Evolutionary conservation across 2,888 invertebrate species (phyloP), one percentile per base, ranked within the genome.

Genomic region (Agrilus biguttatus): DNA sequence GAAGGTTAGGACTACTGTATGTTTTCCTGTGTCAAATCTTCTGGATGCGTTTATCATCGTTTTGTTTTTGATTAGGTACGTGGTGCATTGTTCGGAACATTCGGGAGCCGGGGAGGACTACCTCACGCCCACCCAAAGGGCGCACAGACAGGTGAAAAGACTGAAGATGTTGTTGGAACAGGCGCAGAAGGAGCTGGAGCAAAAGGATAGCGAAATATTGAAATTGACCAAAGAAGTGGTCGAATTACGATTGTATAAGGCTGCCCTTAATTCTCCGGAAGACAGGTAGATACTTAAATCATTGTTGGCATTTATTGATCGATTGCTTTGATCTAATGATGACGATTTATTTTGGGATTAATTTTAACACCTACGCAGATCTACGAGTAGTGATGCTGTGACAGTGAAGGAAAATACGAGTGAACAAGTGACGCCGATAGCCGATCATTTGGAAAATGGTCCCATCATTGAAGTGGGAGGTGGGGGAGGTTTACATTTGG

Each of bases 71-170:
- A 44, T 28, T 70, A 80, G 84, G 53, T 89, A 85, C 63, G 85
- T 89, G 46, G 78, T 88, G 39, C 89, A 89, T 62, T 89, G 89
- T 62, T 84, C 85, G 42, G 80, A 83, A 50, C 81, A 84, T 61
- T 78, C 80, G 5, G 81, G 80, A 1, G 77, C 80, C 39, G 83
- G 80, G 37, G 82, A 86, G 47, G 85, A 88, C 56, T 90, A 90
- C 63, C 72, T 89, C 45, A 90, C 90, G 41, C 90, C 90, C 12
- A 90, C 89, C 1, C 90, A 90, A 62, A 71, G 89, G 47, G 87
- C 87, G 8, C 83, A 86, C 56, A 73, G 80, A 52, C 86, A 88
- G 63, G 80, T 90, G 33, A 74, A 82, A 47, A 77, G 82, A 45
- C 74, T 89, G 19, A 80, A 84, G 68, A 73, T 74, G 45, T 66